A percentile compares a stretch with the other conserved stretches of the same genome.
phyloP scores from a whole-genome alignment of 2,113 vertebrate genomes.

The Cavia aperea region DNA sequence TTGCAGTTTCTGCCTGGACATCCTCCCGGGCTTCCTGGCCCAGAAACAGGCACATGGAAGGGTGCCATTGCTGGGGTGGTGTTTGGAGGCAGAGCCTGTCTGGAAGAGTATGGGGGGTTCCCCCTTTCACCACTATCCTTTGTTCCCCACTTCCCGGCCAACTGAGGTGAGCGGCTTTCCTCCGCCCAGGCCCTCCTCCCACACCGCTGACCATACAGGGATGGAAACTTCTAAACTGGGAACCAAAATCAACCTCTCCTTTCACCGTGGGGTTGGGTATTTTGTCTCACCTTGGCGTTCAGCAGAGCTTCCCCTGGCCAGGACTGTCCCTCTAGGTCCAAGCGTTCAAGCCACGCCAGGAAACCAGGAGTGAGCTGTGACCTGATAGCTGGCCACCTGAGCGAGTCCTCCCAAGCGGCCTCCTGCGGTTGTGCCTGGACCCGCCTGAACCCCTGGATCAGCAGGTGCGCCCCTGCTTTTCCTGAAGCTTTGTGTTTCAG shows the following conservation, averaged over 20 bases:
- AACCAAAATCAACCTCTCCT: not conserved
- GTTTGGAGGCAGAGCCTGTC: not conserved
- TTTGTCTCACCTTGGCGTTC: not conserved
- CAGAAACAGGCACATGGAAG: not conserved
- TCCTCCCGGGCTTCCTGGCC: not conserved
- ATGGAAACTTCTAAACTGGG: not conserved
- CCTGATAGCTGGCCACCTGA: not conserved
- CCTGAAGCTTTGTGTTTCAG: not conserved
- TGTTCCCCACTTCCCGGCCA: not conserved
- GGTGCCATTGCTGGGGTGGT: not conserved
- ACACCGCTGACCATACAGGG: not conserved
- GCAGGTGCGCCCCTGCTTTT: not conserved
- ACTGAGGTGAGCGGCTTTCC: not conserved
- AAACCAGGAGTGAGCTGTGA: not conserved
- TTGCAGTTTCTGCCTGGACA: not conserved
- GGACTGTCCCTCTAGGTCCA: not conserved
- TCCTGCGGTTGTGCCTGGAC: not conserved
- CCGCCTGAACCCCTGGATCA: not conserved
- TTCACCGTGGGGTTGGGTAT: not conserved
- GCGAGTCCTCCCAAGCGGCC: not conserved
- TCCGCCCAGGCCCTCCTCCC: not conserved
- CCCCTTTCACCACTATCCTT: not conserved
- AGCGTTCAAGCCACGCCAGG: not conserved
- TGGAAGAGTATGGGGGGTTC: not conserved
- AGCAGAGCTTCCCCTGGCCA: not conserved